A percentile compares a stretch with the other conserved stretches of the same genome.
These are phyloP conservation scores for Rhimphoctona megacephalus DNA, from an alignment of 2,888 invertebrate genomes.

Conservation along the genomic window DNA sequence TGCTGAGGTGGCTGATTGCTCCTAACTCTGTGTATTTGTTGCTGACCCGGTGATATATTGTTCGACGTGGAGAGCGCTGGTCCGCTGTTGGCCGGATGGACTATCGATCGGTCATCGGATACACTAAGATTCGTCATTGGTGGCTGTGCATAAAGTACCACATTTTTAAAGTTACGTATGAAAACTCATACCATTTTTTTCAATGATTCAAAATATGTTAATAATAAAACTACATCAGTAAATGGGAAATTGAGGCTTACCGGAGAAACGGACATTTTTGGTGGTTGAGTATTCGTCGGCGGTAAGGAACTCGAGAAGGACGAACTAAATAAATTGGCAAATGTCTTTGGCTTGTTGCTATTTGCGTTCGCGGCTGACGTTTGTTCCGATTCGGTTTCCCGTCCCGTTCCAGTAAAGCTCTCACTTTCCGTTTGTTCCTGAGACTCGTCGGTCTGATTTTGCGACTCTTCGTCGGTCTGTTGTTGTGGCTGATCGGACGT, in stretches of 20 bases:
- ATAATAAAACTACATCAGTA: not conserved
- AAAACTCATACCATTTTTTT: not conserved
- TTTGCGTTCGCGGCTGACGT: conserved; percentile 84
- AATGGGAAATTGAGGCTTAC: conserved; percentile 76
- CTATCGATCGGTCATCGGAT: conserved; percentile 82
- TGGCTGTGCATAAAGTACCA: conserved; percentile 78
- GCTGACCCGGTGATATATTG: conserved; percentile 75
- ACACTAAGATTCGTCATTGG: conserved; percentile 81
- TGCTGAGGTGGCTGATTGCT: conserved; percentile 74
- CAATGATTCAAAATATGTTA: no score
- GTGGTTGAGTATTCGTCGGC: conserved; percentile 80
- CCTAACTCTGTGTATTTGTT: conserved; percentile 77
- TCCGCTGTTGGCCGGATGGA: conserved; percentile 76
- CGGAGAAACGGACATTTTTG: conserved; percentile 84
- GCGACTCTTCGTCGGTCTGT: conserved; percentile 79
- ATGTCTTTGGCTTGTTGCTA: conserved; percentile 90
- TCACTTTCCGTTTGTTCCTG: conserved; percentile 81
- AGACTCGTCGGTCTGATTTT: conserved; percentile 78
- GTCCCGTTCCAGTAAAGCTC: conserved; percentile 79
- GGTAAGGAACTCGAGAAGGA: conserved; percentile 76
- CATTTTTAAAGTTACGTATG: not conserved
- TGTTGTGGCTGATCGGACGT: conserved; percentile 74
- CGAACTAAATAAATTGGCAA: conserved; percentile 94
- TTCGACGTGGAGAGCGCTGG: conserved; percentile 75
- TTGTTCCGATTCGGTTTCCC: conserved; percentile 84